Evolutionary conservation across 2,888 invertebrate species (phyloP), one percentile per base, ranked within the genome.

Genomic region (Hypomecis punctinalis): DNA sequence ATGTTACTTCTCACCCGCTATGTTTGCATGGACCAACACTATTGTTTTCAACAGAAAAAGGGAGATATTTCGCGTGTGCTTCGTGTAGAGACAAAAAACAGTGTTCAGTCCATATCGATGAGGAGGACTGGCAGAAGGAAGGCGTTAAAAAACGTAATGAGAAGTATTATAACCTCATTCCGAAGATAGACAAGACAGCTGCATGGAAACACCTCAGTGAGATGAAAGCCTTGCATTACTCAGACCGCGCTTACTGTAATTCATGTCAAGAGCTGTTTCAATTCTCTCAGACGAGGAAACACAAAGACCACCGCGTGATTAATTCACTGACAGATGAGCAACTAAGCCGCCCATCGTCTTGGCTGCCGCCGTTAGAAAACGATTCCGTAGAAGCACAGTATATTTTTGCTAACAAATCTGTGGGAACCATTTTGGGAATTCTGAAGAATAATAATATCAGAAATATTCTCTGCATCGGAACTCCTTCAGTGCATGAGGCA

Each of bases 311-410:
- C 67, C 85, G 93, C 35, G 77, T 95, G 0, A 81, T 89, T 8
- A 86, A 85, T 39, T 88, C 92, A 35, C 76, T 96, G 6, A 91
- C 93, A 0, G 94, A 95, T 76, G 88, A 95, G 68, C 90, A 94
- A 68, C 83, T 97, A 33, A 76, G 78, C 3, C 91, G 94, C 72
- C 96, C 97, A 0, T 95, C 96, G 0, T 92, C 94, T 61, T 93
- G 97, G 78, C 83, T 98, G 8, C 93, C 93, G 37, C 95, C 97
- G 0, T 79, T 96, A 10, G 94, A 95, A 51, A 94, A 96, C 86
- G 94, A 96, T 55, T 96, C 96, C 72, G 95, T 95, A 35, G 97
- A 98, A 87, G 98, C 98, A 0, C 98, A 98, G 84, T 98, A 97
- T 84, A 94, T 98, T 74, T 98, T 98, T 85, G 94, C 96, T 1